Conservation (phyloP, 2,113 vertebrate species). For the Amblyopsis rosae region DNA sequence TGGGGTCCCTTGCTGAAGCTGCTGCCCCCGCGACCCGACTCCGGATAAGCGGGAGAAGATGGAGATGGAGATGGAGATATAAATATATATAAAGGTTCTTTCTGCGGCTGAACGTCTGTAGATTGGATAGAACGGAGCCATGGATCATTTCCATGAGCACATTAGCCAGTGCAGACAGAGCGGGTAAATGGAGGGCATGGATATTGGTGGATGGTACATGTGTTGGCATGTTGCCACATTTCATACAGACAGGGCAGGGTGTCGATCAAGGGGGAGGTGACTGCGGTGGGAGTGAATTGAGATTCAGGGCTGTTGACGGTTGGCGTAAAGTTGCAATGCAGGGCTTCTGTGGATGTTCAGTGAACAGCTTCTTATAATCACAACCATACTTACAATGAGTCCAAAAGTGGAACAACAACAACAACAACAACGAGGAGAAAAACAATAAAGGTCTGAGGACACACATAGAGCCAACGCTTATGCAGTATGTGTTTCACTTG, state of each 20-base stretch:
- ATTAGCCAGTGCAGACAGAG: too few species aligned
- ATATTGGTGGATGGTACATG: slow-evolving; percentile 45
- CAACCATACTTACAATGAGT: slow-evolving; percentile 1
- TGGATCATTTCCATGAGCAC: too few species aligned
- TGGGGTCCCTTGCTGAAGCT: too few species aligned
- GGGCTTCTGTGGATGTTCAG: background rate
- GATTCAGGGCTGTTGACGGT: slow-evolving; percentile 22
- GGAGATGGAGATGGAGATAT: too few species aligned
- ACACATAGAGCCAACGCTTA: background rate
- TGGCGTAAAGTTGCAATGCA: background rate
- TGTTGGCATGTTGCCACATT: slow-evolving; percentile 38
- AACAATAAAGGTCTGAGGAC: background rate
- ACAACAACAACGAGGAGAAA: too few species aligned
- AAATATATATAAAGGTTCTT: too few species aligned
- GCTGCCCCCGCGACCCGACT: too few species aligned
- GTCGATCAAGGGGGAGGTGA: slow-evolving; percentile 39
- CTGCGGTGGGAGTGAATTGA: background rate
- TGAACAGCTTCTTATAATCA: background rate
- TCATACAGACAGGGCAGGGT: slow-evolving; percentile 30
- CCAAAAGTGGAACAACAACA: background rate
- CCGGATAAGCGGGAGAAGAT: too few species aligned
- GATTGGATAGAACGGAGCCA: too few species aligned
- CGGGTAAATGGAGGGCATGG: slow-evolving; percentile 21
- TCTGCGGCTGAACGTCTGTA: too few species aligned
- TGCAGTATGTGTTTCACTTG: slow-evolving; percentile 9